These are phyloP conservation scores for Anagyrus pseudococci DNA, from an alignment of 2,888 invertebrate species.

Conservation along the genomic window DNA sequence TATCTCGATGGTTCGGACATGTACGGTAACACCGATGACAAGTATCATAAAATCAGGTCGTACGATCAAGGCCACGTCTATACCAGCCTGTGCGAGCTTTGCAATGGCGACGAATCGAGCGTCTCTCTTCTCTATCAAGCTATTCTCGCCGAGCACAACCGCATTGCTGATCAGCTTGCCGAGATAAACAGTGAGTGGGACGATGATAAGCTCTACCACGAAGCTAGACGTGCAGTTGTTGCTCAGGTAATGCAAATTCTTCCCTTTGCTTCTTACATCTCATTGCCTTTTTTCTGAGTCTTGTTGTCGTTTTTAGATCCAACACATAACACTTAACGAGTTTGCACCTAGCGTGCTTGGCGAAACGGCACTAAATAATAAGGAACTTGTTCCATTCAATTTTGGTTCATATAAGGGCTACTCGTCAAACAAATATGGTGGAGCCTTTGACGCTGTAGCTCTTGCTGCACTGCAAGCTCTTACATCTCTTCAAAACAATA, in stretches of 20 bases:
- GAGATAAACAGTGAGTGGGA: conserved; percentile 81
- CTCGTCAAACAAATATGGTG: conserved; percentile 80
- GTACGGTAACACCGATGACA: conserved; percentile 79
- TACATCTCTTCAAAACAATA: conserved; percentile 75
- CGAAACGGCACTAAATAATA: conserved; percentile 70
- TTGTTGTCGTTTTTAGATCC: no score
- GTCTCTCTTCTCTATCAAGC: conserved; percentile 29
- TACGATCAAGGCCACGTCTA: conserved; percentile 77
- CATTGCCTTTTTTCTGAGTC: no score
- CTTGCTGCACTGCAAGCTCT: conserved; percentile 77
- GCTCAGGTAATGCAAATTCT: conserved; percentile 63
- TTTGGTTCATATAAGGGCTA: conserved; percentile 81
- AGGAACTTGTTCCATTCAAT: conserved; percentile 68
- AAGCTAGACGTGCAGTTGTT: conserved; percentile 76
- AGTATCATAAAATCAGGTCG: conserved; percentile 72
- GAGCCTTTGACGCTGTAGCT: conserved; percentile 80
- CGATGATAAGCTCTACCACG: conserved; percentile 77
- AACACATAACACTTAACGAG: conserved; percentile 85
- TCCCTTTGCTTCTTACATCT: no score
- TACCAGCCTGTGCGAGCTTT: conserved; percentile 70
- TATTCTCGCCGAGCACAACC: conserved; percentile 81
- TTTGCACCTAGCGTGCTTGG: conserved; percentile 81
- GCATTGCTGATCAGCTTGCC: conserved; percentile 74
- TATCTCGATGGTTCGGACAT: conserved; percentile 85
- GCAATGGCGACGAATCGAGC: conserved; percentile 62